Conservation (phyloP, 1,140 invertebrate genomes). For the Trachymyrmex septentrionalis region DNA sequence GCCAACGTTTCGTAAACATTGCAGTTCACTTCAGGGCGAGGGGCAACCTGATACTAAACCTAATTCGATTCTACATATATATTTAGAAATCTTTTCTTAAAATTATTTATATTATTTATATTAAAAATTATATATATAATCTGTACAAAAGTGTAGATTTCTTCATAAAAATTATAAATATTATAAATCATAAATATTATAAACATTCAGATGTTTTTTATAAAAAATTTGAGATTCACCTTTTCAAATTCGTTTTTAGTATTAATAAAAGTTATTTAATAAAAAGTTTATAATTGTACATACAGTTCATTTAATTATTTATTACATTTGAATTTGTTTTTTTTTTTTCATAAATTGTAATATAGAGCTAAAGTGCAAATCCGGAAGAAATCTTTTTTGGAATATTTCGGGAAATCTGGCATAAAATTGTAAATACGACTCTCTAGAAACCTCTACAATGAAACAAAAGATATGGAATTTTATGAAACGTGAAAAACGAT, state of each 20-base stretch:
- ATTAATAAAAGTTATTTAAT: conserved; percentile 18
- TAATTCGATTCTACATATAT: not conserved
- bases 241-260: not conserved
- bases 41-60: too few relatives aligned
- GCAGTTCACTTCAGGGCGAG: too few relatives aligned
- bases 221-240: not conserved
- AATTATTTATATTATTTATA: not conserved
- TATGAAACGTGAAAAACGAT: conserved; percentile 51
- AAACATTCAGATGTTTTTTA: conserved; percentile 30
- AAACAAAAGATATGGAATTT: conserved; percentile 35
- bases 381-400: not conserved
- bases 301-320: conserved; percentile 11
- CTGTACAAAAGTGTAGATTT: not conserved
- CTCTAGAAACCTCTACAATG: not conserved
- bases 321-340: not conserved
- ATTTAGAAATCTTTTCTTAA: not conserved
- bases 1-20: too few relatives aligned
- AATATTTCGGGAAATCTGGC: conserved; percentile 9
- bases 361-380: not conserved
- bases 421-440: not conserved
- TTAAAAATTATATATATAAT: not conserved
- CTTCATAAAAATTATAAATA: not conserved
- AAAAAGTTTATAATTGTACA: not conserved
- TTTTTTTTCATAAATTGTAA: conserved; percentile 2
- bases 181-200: not conserved